Evolutionary conservation across 1,140 invertebrate genomes (phyloP).

Genomic region (Papilio aristodemus): DNA sequence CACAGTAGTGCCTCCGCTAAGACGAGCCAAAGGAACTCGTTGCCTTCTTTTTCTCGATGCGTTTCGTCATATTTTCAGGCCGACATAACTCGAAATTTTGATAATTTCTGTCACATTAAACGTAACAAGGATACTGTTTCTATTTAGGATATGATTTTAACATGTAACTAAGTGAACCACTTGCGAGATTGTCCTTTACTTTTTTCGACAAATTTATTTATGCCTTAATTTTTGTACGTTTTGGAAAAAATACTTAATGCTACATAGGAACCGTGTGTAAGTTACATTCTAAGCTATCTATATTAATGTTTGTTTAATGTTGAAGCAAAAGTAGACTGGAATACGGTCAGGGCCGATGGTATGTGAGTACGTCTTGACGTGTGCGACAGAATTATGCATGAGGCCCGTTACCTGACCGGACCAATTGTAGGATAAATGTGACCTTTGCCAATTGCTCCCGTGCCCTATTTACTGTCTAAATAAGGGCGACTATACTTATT

Average conservation of each 20-base stretch:
- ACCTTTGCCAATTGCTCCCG: slow-evolving; percentile 27
- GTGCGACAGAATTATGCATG: slow-evolving; percentile 46
- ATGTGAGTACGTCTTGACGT: slow-evolving; percentile 27
- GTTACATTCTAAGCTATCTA: slow-evolving; percentile 1
- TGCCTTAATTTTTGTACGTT: no score
- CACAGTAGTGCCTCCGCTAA: no score
- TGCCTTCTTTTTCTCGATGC: no score
- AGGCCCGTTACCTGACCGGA: slow-evolving; percentile 42
- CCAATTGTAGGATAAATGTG: slow-evolving; percentile 39
- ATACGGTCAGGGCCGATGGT: slow-evolving; percentile 39
- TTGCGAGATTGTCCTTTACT: no score
- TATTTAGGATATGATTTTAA: no score
- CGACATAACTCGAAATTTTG: no score
- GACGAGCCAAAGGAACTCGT: no score
- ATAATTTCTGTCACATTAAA: no score
- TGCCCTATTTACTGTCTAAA: background rate
- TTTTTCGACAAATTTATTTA: no score
- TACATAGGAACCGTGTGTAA: background rate
- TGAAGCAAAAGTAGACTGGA: slow-evolving; percentile 28
- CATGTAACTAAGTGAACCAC: no score
- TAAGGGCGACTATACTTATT: background rate
- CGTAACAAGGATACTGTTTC: no score
- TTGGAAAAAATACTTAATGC: background rate
- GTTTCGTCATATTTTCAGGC: no score
- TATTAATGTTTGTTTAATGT: background rate